Conservation (phyloP, 2,113 vertebrate genomes). For the Actenoides hombroni region DNA sequence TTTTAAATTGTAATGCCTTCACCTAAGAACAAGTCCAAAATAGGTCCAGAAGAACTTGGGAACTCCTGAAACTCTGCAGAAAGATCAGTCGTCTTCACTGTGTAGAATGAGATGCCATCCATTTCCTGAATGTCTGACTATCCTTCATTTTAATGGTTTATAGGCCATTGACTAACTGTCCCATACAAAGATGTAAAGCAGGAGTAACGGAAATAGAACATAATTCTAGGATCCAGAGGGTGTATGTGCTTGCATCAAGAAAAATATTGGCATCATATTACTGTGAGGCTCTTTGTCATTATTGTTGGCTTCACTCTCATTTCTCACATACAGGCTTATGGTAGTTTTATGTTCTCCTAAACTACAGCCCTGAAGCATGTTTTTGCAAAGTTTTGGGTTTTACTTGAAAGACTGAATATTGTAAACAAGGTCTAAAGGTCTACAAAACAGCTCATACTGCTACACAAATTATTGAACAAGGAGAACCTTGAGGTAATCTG, state of each 20-base stretch:
- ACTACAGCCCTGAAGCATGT: neutral
- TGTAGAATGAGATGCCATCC: neutral
- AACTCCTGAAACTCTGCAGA: neutral
- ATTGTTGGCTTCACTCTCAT: neutral
- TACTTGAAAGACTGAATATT: neutral
- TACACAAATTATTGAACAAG: neutral
- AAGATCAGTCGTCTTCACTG: neutral
- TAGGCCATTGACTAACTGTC: conserved; percentile 53
- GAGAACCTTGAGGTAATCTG: neutral
- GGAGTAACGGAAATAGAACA: conserved; percentile 32
- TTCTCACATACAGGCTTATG: neutral
- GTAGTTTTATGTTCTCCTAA: neutral
- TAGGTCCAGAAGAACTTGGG: neutral
- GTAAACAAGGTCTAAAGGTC: neutral
- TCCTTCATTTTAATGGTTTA: conserved; percentile 36
- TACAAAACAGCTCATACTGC: neutral
- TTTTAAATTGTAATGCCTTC: neutral
- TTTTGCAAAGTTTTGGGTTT: neutral
- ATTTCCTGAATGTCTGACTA: neutral
- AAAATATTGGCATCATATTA: conserved; percentile 30
- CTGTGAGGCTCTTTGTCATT: neutral
- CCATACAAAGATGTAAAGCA: conserved; percentile 37
- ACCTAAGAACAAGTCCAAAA: neutral
- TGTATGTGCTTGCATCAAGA: conserved; percentile 6
- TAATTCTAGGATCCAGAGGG: conserved; percentile 25